These are phyloP conservation scores for Sycobia sp. DNA, from an alignment of 1,140 invertebrate genomes.

Conservation along the genomic window DNA sequence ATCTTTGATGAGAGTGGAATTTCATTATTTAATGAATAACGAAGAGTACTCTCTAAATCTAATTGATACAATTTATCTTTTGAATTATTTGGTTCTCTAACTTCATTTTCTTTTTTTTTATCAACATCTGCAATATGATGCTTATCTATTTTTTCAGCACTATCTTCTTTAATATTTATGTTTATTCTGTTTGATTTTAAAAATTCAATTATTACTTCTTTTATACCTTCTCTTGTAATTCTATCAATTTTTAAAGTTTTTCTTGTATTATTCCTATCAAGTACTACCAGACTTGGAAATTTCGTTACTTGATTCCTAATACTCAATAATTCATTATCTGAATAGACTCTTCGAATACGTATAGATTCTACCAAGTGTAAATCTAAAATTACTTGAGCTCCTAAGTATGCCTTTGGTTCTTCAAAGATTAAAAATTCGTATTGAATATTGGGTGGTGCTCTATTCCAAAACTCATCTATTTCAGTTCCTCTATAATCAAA, in stretches of 20 bases:
- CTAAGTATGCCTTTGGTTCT: slow-evolving; percentile 63
- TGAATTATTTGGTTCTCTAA: slow-evolving; percentile 4
- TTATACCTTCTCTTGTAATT: slow-evolving; percentile 54
- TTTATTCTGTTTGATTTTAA: slow-evolving; percentile 55
- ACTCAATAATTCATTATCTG: slow-evolving; percentile 62
- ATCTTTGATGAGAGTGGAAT: slow-evolving; percentile 73
- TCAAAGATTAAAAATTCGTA: slow-evolving; percentile 69
- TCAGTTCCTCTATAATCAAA: slow-evolving; percentile 45
- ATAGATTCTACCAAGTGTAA: slow-evolving; percentile 63
- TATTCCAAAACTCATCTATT: slow-evolving; percentile 58
- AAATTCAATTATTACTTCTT: slow-evolving; percentile 56
- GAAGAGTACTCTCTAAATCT: slow-evolving; percentile 84
- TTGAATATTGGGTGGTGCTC: slow-evolving; percentile 49
- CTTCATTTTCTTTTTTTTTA: neutral
- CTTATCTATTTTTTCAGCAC: neutral
- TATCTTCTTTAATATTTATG: slow-evolving; percentile 37
- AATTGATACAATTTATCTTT: slow-evolving; percentile 74
- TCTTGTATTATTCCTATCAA: slow-evolving; percentile 54
- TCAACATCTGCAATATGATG: too few relatives aligned
- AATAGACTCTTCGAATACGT: slow-evolving; percentile 63
- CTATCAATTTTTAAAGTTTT: slow-evolving; percentile 55
- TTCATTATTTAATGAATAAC: slow-evolving; percentile 82
- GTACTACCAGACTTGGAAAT: slow-evolving; percentile 63
- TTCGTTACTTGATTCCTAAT: slow-evolving; percentile 57
- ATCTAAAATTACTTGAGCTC: slow-evolving; percentile 69